phyloP scores from a whole-genome alignment of 2,888 invertebrate species.

The Thymelicus lineola region DNA sequence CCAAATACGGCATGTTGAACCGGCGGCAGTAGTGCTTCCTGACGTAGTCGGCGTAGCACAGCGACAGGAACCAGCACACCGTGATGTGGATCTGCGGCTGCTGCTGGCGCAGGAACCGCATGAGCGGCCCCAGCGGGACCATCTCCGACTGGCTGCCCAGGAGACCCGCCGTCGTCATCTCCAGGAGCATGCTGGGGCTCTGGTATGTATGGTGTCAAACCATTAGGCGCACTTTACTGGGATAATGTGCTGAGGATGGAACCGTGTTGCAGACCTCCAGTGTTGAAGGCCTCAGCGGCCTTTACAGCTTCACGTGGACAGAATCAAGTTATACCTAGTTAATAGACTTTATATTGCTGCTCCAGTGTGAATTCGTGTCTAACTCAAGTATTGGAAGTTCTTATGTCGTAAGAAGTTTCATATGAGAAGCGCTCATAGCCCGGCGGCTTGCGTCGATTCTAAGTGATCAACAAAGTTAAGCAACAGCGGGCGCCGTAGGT shows the following conservation, averaged over 20 bases:
- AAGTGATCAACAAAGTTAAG: no score
- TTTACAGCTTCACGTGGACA: no score
- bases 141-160: slow-evolving; percentile 65
- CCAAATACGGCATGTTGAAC: slow-evolving; percentile 77
- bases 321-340: no score
- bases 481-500: no score
- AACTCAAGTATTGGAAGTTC: no score
- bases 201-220: slow-evolving; percentile 41
- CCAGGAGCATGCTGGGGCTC: slow-evolving; percentile 74
- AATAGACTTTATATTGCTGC: no score
- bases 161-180: slow-evolving; percentile 75
- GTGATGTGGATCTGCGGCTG: slow-evolving; percentile 81
- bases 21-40: slow-evolving; percentile 74
- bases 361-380: no score
- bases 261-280: no score
- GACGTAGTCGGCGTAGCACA: slow-evolving; percentile 79
- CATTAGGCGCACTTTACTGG: neutral
- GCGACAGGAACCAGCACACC: slow-evolving; percentile 79
- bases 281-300: no score
- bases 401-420: no score
- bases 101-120: slow-evolving; percentile 71
- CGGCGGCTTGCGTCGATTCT: no score
- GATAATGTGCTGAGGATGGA: neutral
- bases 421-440: no score
- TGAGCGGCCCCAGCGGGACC: slow-evolving; percentile 67